Evolutionary conservation across 2,113 vertebrate species (phyloP).

Genomic region (Bothrops jararaca): DNA sequence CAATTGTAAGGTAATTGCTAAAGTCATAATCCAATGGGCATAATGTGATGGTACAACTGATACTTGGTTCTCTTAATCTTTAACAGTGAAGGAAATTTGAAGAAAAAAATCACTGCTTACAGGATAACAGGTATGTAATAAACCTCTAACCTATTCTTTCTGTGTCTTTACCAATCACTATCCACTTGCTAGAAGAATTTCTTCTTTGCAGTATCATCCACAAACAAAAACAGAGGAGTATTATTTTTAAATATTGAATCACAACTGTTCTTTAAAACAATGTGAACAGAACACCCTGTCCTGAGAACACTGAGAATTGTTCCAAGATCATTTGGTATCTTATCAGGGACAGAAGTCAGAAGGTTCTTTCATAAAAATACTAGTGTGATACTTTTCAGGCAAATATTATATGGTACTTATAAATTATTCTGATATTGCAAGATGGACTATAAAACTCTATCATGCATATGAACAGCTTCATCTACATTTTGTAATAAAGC

Average conservation of each 20-base stretch:
- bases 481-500: conserved; percentile 27
- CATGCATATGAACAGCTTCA: conserved; percentile 6
- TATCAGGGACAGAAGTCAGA: conserved; percentile 9
- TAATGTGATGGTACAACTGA: background rate
- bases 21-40: background rate
- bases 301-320: background rate
- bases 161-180: background rate
- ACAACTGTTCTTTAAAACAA: background rate
- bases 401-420: conserved; percentile 2
- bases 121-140: background rate
- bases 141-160: background rate
- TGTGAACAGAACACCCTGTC: background rate
- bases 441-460: conserved; percentile 16
- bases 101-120: background rate
- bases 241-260: background rate
- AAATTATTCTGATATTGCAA: conserved; percentile 18
- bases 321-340: background rate
- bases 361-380: background rate
- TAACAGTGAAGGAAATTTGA: background rate
- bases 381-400: conserved; percentile 3
- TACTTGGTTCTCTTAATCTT: background rate
- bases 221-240: conserved; percentile 11
- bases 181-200: conserved; percentile 17
- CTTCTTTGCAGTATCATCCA: conserved; percentile 23
- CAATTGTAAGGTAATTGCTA: background rate